phyloP scores from a whole-genome alignment of 2,888 invertebrate genomes.

The Phragmatobia fuliginosa region DNA sequence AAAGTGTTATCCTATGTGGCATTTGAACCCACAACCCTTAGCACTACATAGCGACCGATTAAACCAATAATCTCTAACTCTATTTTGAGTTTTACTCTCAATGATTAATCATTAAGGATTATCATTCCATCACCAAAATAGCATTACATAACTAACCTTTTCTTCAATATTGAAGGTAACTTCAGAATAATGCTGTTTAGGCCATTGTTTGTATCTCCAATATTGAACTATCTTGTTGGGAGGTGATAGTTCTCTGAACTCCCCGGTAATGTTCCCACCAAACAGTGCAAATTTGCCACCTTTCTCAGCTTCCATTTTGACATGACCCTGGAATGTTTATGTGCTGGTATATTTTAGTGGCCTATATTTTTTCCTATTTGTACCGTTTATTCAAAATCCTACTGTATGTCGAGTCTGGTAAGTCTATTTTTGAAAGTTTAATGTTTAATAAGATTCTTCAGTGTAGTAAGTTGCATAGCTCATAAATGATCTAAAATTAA shows the following conservation, averaged over 20 bases:
- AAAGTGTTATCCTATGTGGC: too few species aligned
- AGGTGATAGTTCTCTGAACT: constrained; percentile 94
- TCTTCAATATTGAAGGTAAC: constrained; percentile 95
- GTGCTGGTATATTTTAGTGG: neutral
- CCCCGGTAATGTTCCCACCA: constrained; percentile 96
- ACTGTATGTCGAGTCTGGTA: too few species aligned
- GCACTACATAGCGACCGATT: too few species aligned
- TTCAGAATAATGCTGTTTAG: constrained; percentile 95
- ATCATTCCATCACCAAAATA: neutral
- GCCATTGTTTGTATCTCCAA: constrained; percentile 99
- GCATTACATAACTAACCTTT: constrained; percentile 83
- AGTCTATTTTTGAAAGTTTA: too few species aligned
- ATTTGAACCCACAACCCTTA: too few species aligned
- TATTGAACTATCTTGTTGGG: constrained; percentile 94
- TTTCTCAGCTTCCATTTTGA: constrained; percentile 92
- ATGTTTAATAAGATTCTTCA: too few species aligned
- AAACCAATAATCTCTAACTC: too few species aligned
- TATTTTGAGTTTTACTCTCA: too few species aligned
- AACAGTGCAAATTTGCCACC: constrained; percentile 97
- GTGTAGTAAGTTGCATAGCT: too few species aligned
- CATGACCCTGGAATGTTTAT: constrained; percentile 87
- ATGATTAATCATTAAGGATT: neutral
- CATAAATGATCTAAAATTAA: too few species aligned
- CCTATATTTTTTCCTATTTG: too few species aligned
- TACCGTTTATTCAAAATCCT: neutral